Conservation (phyloP, 2,113 vertebrate genomes). For the Arothron firmamentum region DNA sequence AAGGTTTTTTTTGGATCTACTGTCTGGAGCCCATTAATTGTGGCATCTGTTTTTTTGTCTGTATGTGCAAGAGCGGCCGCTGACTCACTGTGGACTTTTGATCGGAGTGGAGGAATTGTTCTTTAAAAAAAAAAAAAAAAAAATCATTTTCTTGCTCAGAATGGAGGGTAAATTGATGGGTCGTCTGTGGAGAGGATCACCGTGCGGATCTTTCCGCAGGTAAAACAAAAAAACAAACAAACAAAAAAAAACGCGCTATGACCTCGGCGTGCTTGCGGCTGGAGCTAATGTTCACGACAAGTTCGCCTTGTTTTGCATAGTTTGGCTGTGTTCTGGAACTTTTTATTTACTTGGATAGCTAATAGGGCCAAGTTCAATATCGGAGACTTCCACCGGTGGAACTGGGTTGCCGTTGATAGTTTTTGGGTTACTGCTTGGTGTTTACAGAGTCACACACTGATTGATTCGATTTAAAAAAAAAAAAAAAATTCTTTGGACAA, state of each 20-base stretch:
- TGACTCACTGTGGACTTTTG: conserved; percentile 21
- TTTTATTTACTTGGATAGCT: background rate
- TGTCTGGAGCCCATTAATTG: conserved; percentile 47
- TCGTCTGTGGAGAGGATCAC: conserved; percentile 65
- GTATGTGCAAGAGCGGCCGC: background rate
- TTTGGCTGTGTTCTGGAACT: conserved; percentile 13
- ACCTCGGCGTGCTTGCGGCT: conserved; percentile 47
- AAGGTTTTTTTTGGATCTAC: conserved; percentile 51
- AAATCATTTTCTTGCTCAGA: conserved; percentile 45
- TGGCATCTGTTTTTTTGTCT: conserved; percentile 29
- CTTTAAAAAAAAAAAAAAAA: background rate
- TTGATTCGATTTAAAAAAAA: conserved; percentile 54
- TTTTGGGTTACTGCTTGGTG: conserved; percentile 58
- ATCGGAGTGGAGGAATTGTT: conserved; percentile 8
- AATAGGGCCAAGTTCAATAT: background rate
- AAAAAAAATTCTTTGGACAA: conserved; percentile 71
- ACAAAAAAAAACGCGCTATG: conserved; percentile 32
- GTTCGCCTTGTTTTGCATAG: conserved; percentile 5
- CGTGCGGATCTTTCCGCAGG: conserved; percentile 69
- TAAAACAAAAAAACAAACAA: conserved; percentile 25
- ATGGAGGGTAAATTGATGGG: conserved; percentile 72
- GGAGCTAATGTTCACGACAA: conserved; percentile 34
- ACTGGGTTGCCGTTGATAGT: conserved; percentile 69
- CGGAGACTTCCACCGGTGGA: conserved; percentile 37
- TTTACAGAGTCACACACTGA: conserved; percentile 79